These are phyloP conservation scores for Brachionus manjavacas DNA, from an alignment of 1,140 invertebrate species.

Conservation along the genomic window DNA sequence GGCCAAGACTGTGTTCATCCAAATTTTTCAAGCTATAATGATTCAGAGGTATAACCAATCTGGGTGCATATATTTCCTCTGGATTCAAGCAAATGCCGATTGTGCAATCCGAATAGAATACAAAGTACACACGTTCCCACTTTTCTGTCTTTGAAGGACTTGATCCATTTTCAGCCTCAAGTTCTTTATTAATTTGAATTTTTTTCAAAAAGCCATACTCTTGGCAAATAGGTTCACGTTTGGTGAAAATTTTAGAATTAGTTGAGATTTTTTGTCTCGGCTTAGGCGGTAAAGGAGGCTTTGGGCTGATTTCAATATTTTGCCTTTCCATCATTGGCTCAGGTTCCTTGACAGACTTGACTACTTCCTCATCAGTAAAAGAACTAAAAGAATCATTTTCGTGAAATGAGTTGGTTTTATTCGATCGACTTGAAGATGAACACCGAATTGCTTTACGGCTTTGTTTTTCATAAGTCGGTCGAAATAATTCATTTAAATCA, in stretches of 20 bases:
- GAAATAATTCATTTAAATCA: neutral
- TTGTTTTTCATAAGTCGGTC: neutral
- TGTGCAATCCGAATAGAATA: neutral
- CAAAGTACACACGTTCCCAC: slow-evolving; percentile 14
- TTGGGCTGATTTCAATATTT: neutral
- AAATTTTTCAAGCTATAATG: neutral
- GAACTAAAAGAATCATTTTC: slow-evolving; percentile 8
- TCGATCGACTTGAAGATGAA: neutral
- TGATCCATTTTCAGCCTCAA: neutral
- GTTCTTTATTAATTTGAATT: neutral
- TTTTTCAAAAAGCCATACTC: slow-evolving; percentile 27
- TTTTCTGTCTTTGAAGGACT: neutral
- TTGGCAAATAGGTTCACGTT: neutral
- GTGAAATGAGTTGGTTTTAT: neutral
- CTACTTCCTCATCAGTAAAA: neutral
- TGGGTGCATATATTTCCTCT: neutral
- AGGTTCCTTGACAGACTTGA: neutral
- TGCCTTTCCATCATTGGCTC: neutral
- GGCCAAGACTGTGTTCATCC: neutral
- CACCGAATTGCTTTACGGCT: neutral
- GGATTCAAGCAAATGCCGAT: neutral
- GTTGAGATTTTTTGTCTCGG: neutral
- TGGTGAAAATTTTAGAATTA: neutral
- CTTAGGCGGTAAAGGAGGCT: neutral
- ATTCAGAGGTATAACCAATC: neutral